phyloP scores from a whole-genome alignment of 35 echinoderm and acorn worm genomes.

The Heliocidaris erythrogramma region DNA sequence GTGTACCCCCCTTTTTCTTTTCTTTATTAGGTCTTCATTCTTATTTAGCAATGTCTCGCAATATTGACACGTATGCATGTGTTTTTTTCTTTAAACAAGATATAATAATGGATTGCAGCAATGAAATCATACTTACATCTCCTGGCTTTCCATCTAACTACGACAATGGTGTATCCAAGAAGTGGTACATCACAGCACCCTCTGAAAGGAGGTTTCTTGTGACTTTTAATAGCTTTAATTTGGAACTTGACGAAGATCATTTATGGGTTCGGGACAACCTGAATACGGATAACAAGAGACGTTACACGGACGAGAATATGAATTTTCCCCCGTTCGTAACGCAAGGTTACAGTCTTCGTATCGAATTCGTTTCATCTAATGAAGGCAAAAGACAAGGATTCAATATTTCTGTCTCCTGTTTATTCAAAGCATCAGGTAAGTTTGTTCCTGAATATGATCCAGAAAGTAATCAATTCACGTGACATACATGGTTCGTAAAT shows the following conservation, averaged over 20 bases:
- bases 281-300: not conserved
- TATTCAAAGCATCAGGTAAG: too few relatives aligned
- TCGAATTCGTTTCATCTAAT: too few relatives aligned
- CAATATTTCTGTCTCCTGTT: too few relatives aligned
- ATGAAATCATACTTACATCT: not conserved
- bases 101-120: not conserved
- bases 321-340: too few relatives aligned
- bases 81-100: not conserved
- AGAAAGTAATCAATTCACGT: too few relatives aligned
- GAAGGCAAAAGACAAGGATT: too few relatives aligned
- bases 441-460: too few relatives aligned
- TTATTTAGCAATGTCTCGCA: too few relatives aligned
- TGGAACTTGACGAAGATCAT: not conserved
- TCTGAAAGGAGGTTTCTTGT: not conserved
- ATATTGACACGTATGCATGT: not conserved
- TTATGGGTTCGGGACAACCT: not conserved
- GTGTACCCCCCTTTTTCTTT: too few relatives aligned
- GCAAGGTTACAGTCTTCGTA: too few relatives aligned
- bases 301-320: not conserved
- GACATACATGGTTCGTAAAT: too few relatives aligned
- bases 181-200: not conserved
- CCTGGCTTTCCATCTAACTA: not conserved
- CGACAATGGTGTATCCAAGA: not conserved
- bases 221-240: not conserved
- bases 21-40: too few relatives aligned